Conservation (phyloP, 2,113 vertebrate genomes). For the Scomber scombrus region DNA sequence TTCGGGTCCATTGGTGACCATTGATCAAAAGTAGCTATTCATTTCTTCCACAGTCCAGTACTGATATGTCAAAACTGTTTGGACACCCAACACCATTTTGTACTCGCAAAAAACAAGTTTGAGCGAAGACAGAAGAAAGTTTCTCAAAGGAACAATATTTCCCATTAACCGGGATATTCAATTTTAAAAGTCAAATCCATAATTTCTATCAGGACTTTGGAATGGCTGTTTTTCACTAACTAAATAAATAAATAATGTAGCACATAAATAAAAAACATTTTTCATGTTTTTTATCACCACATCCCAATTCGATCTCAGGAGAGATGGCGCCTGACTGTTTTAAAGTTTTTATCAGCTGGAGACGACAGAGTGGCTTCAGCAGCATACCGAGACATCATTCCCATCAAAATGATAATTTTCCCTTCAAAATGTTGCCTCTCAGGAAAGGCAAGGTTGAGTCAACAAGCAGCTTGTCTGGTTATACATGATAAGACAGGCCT, state of each 20-base stretch:
- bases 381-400: slow-evolving; percentile 66
- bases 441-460: slow-evolving; percentile 74
- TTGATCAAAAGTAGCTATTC: background rate
- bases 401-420: slow-evolving; percentile 78
- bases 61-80: background rate
- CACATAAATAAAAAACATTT: slow-evolving; percentile 29
- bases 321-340: slow-evolving; percentile 52
- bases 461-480: slow-evolving; percentile 78
- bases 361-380: slow-evolving; percentile 50
- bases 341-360: slow-evolving; percentile 63
- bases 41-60: background rate
- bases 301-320: slow-evolving; percentile 53
- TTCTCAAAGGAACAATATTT: slow-evolving; percentile 24
- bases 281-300: slow-evolving; percentile 44
- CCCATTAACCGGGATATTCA: background rate
- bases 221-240: slow-evolving; percentile 33
- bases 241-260: slow-evolving; percentile 44
- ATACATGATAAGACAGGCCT: slow-evolving; percentile 68
- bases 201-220: slow-evolving; percentile 35
- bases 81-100: background rate
- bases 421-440: slow-evolving; percentile 66
- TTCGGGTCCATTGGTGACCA: background rate
- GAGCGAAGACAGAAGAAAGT: background rate
- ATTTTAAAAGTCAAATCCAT: slow-evolving; percentile 52
- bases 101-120: background rate